Base-by-base conservation (phyloP, 2,113 vertebrate genomes). In the Calidris pugnax region DNA sequence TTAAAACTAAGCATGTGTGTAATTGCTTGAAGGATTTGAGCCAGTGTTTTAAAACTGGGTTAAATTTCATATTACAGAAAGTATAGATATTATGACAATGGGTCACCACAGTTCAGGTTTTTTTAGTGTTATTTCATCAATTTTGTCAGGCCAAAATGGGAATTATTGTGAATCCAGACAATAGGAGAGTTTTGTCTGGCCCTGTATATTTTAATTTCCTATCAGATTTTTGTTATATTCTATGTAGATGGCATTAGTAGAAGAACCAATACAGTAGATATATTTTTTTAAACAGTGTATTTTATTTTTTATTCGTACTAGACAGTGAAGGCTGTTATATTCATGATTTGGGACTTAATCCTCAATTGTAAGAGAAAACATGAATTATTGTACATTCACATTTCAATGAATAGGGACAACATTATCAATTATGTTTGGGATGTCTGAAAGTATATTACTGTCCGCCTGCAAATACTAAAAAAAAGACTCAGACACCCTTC, bases 401-500 rank as follows among this genome's bases (percentile, higher is more conserved):
- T 91, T 95, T 97, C 90, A 67, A 35, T 53, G 67, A 97, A 92
- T 67, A 93, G 79, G 67, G 68, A 96, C 63, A 97, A 82, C 62
- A 75, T 73, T 94, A 94, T 91, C 82, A 96, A 85, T 96, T 97
- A 91, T 76, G 30, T 85, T 86, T 88, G 91, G 66, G 32, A n/a
- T 94, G n/a, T 92, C 88, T 95, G 82, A 85, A 97, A 93, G 78
- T 91, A 72, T 93, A 76, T 67, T 81, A 95, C 86, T 96, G 94
- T 97, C 92, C 6, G 11, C 89, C 88, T 97, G 80, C 32, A 98
- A 95, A 95, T 67, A 92, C 80, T 87, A 83, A 90, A 83, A 95
- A 97, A 97, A 87, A 74, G 53, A 3, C n/a, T 32, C 57, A 93
- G 85, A 96, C 80, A 96, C 93, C 95, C 95, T 97, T 98, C 95